Percentiles rank a stretch among this genome's conserved stretches.
Conservation (phyloP, 2,888 invertebrate genomes). For the Tachina grossa region DNA sequence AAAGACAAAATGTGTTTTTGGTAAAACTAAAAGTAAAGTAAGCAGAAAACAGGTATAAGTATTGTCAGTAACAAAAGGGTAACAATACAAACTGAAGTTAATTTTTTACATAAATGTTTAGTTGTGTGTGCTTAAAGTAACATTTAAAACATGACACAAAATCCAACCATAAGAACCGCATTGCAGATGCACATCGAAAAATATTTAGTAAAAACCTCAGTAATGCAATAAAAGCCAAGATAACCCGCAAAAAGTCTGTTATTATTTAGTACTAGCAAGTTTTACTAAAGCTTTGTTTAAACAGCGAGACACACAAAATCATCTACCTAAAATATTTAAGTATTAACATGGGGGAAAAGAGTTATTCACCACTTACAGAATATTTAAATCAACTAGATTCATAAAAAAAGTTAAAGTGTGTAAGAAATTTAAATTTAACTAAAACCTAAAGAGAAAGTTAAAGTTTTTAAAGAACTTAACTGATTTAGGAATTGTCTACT, state of each 20-base stretch:
- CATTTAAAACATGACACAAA: constrained; percentile 66
- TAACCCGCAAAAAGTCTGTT: constrained; percentile 42
- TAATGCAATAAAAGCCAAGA: constrained; percentile 70
- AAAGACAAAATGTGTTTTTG: constrained; percentile 37
- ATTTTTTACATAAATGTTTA: constrained; percentile 3
- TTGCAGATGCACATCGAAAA: constrained; percentile 62
- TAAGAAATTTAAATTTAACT: constrained; percentile 16
- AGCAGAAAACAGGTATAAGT: constrained; percentile 6
- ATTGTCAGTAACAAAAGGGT: constrained; percentile 39
- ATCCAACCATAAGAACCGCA: constrained; percentile 68
- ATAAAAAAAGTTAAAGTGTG: not conserved
- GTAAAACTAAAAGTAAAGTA: constrained; percentile 22
- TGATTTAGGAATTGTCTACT: too few relatives aligned
- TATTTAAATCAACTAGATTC: not conserved
- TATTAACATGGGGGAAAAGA: too few relatives aligned
- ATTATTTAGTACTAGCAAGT: not conserved
- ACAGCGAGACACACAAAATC: not conserved
- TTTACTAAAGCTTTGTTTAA: not conserved
- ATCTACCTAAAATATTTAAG: too few relatives aligned
- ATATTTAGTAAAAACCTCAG: constrained; percentile 60
- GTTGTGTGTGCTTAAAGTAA: constrained; percentile 48
- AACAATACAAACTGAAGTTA: constrained; percentile 44
- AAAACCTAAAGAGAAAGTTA: too few relatives aligned
- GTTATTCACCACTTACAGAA: not conserved
- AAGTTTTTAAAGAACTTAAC: too few relatives aligned